phyloP scores from a whole-genome alignment of 1,140 invertebrate species.

The Dreissena rostriformis region DNA sequence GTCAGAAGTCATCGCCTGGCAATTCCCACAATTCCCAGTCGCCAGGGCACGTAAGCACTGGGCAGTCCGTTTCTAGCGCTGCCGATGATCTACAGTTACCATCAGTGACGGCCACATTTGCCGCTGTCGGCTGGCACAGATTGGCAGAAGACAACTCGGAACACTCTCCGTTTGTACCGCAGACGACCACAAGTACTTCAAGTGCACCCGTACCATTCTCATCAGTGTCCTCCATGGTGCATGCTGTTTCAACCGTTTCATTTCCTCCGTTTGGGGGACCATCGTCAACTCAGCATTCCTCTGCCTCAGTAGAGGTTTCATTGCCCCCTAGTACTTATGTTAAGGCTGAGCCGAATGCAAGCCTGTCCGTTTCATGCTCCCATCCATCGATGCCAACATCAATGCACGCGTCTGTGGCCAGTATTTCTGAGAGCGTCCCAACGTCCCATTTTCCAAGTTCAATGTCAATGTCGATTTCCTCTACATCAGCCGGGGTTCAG shows the following conservation, averaged over 20 bases:
- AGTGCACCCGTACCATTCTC: slow-evolving; percentile 29
- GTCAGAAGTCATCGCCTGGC: slow-evolving; percentile 40
- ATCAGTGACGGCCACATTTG: slow-evolving; percentile 50
- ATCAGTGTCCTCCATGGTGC: slow-evolving; percentile 49
- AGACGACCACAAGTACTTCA: background rate
- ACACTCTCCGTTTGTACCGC: slow-evolving; percentile 3
- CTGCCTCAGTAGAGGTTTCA: slow-evolving; percentile 46
- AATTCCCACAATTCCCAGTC: slow-evolving; percentile 17
- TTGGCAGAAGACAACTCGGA: slow-evolving; percentile 7
- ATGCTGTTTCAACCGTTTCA: slow-evolving; percentile 50
- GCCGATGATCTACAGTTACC: slow-evolving; percentile 39
- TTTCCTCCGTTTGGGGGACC: slow-evolving; percentile 24
- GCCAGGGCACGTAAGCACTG: slow-evolving; percentile 12
- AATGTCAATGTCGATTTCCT: slow-evolving; percentile 21
- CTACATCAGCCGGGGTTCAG: slow-evolving; percentile 6
- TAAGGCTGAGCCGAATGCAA: slow-evolving; percentile 24
- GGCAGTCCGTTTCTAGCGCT: background rate
- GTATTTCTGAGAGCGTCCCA: background rate
- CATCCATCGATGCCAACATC: slow-evolving; percentile 2
- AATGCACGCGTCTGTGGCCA: background rate
- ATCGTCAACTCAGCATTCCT: slow-evolving; percentile 1
- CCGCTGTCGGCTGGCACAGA: slow-evolving; percentile 48
- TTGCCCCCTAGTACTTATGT: slow-evolving; percentile 45
- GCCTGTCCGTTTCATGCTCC: slow-evolving; percentile 26
- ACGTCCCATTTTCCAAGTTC: slow-evolving; percentile 4